Base-by-base conservation (phyloP, 2,888 invertebrate species). In the Ophion costatus region DNA sequence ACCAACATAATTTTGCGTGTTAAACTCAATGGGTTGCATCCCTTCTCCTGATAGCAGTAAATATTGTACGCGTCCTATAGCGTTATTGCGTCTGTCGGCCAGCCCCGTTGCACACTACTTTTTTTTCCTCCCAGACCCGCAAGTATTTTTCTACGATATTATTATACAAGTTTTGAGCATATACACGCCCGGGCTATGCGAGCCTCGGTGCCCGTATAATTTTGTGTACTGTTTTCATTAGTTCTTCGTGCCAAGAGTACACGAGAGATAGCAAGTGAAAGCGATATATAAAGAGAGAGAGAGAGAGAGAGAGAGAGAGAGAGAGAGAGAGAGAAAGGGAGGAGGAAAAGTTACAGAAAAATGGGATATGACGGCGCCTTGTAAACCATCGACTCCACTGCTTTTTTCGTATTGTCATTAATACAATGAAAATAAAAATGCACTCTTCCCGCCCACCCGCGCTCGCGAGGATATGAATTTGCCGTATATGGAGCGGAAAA, bases 191-290 rank as follows among this genome's bases (percentile, higher is more conserved):
- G 64, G 20, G 42, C 33, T 42, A 57, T 66, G 56, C 77, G 51
- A 51, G 17, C 17, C 61, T 51, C 59, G 77, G 64, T 69, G 74
- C 79, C 51, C 74, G 86, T 80, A 85, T 85, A 86, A 83, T 85
- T 85, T 86, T 85, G 83, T 85, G 80, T 83, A 83, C 85, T 86
- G 83, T 85, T 86, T 86, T 85, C 86, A 86, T 86, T 86, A 86
- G 83, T 81, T 86, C 70, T 73, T 64, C 76, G 85, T 86, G 80
- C 86, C 86, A 74, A 81, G 76, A 76, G 67, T 66, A 64, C 66
- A n/a, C 69, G 20, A 76, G 7, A 61, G 45, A 29, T 22, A 38
- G 71, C 56, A 22, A 71, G 66, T 42, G 29, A 42, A 51, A 51
- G 51, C 51, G 17, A 4, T 29, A 29, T 29, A 4, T 29, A 29